Base-by-base conservation (phyloP, 2,113 vertebrate genomes). In the Dasyornis broadbenti region DNA sequence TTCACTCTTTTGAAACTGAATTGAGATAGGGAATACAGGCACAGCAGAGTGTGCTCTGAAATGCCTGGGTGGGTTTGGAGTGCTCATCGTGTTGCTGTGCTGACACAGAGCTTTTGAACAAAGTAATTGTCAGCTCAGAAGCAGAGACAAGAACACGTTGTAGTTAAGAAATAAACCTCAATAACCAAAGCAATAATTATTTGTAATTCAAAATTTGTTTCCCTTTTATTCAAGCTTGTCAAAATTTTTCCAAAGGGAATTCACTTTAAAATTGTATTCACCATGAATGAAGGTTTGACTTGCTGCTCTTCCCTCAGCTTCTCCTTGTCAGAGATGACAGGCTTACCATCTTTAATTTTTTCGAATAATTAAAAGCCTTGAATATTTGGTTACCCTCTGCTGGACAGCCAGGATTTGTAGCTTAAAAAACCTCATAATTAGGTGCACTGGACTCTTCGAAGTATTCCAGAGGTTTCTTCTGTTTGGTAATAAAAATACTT, bases 321-420 rank as follows among this genome's bases (percentile, higher is more conserved):
- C 30, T 77, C 79, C 63, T 88, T 73, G 24, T 82, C 50, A 82
- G 70, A 82, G 56, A 56, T 70, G 79, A 71, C 82, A 92, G n/a
- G 26, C 24, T 90, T 78, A 23, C 63, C 17, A 12, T 56, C 59
- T 60, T 88, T 76, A 63, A 40, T 37, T 78, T 82, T 83, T 90
- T 71, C 66, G 2, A 90, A 83, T 91, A 94, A 94, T 83, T 93
- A 90, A 80, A 76, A 85, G 16, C 33, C 24, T 73, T 3, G 3
- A 72, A 56, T 93, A 24, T 89, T 73, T 68, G 27, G 42, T 80
- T 91, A 82, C 44, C 56, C 57, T 94, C 68, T 90, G 56, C 79
- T 96, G 95, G 92, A 86, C 76, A 83, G 59, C 68, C 47, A 86
- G 68, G 30, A 44, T 88, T 91, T 90, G 68, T 70, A 63, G 40